These are phyloP conservation scores for Phocides pigmalion DNA, from an alignment of 1,140 invertebrate genomes.

Conservation along the genomic window DNA sequence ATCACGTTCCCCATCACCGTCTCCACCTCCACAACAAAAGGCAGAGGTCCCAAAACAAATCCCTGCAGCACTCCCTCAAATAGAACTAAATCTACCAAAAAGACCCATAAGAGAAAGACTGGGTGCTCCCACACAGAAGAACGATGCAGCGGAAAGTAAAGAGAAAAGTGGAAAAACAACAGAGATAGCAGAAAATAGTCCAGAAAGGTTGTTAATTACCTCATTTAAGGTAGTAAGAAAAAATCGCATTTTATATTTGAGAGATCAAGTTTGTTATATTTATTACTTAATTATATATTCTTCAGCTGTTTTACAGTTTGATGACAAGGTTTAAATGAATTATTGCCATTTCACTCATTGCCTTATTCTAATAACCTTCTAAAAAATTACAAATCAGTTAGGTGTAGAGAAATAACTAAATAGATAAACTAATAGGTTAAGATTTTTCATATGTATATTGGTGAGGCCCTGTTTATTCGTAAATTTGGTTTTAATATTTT, in stretches of 20 bases:
- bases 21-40: slow-evolving; percentile 27
- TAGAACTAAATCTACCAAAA: slow-evolving; percentile 80
- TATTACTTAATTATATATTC: not conserved
- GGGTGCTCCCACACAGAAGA: slow-evolving; percentile 48
- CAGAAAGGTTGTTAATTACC: slow-evolving; percentile 77
- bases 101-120: slow-evolving; percentile 76
- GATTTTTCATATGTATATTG: no score
- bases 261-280: slow-evolving; percentile 9
- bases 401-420: no score
- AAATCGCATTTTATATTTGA: slow-evolving; percentile 40
- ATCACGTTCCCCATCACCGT: slow-evolving; percentile 34
- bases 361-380: no score
- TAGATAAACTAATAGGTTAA: no score
- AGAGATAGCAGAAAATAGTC: slow-evolving; percentile 54
- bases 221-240: slow-evolving; percentile 71
- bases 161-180: slow-evolving; percentile 36
- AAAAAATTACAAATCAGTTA: no score
- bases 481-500: no score
- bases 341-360: no score
- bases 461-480: no score
- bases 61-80: slow-evolving; percentile 67
- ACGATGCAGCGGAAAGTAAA: slow-evolving; percentile 50
- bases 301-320: slow-evolving; percentile 7
- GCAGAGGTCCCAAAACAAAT: slow-evolving; percentile 43
- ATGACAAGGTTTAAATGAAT: no score